Evolutionary conservation across 2,113 vertebrate species (phyloP).

Genomic region (Halichoerus grypus): DNA sequence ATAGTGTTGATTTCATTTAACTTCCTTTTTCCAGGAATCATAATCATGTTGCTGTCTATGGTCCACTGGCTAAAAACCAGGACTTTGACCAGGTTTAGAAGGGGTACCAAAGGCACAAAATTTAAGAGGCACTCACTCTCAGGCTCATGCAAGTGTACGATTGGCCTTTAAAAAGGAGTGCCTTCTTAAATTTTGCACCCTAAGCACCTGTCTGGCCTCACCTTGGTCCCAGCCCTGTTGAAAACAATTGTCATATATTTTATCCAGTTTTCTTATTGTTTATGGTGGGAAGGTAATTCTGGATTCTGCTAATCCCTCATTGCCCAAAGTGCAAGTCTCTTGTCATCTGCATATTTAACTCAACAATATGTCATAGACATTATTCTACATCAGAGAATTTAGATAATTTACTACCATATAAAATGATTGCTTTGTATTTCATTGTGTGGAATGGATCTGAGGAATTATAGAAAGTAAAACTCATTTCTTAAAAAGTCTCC

Average conservation of each 20-base stretch:
- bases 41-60: not conserved
- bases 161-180: not conserved
- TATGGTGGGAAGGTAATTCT: not conserved
- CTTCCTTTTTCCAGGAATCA: not conserved
- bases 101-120: not conserved
- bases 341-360: not conserved
- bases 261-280: not conserved
- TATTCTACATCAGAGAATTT: conserved; percentile 5
- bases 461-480: conserved; percentile 17
- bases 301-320: not conserved
- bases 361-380: not conserved
- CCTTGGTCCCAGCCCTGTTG: not conserved
- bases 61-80: not conserved
- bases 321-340: not conserved
- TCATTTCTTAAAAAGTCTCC: conserved; percentile 39
- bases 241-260: not conserved
- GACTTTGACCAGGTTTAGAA: not conserved
- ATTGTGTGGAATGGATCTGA: not conserved
- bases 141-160: not conserved
- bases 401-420: not conserved
- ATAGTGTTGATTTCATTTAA: not conserved
- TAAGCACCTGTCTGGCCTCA: not conserved
- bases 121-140: not conserved
- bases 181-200: not conserved
- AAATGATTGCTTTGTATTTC: not conserved